Evolutionary conservation across 2,113 vertebrate genomes (phyloP).

Genomic region (Edolisoma coerulescens): DNA sequence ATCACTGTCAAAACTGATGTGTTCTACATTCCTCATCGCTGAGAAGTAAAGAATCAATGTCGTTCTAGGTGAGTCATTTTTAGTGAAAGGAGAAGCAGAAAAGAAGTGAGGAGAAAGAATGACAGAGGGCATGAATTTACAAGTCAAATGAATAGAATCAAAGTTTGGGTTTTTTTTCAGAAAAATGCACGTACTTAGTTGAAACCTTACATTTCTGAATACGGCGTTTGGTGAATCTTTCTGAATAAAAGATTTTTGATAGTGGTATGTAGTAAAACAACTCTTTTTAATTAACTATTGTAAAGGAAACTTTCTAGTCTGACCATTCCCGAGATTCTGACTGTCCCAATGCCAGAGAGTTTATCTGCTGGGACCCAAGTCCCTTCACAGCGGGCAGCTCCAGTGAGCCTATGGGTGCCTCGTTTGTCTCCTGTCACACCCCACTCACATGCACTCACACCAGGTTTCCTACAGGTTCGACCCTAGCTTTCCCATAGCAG

Average conservation of each 20-base stretch:
- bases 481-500: background rate
- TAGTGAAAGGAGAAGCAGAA: background rate
- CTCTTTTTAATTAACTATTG: background rate
- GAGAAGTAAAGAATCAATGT: background rate
- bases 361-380: background rate
- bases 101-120: background rate
- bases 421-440: background rate
- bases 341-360: background rate
- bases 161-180: background rate
- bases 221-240: background rate
- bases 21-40: background rate
- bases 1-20: background rate
- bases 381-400: background rate
- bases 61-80: background rate
- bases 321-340: background rate
- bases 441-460: background rate
- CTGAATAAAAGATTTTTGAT: background rate
- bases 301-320: background rate
- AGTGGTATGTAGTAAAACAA: background rate
- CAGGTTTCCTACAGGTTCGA: background rate
- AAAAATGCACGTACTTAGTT: background rate
- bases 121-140: background rate
- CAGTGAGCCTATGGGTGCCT: background rate
- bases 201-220: background rate
- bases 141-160: background rate